Percentiles rank a stretch among this genome's conserved stretches.
These are phyloP conservation scores for Coregonus clupeaformis DNA, from an alignment of 2,113 vertebrate genomes.

Conservation along the genomic window DNA sequence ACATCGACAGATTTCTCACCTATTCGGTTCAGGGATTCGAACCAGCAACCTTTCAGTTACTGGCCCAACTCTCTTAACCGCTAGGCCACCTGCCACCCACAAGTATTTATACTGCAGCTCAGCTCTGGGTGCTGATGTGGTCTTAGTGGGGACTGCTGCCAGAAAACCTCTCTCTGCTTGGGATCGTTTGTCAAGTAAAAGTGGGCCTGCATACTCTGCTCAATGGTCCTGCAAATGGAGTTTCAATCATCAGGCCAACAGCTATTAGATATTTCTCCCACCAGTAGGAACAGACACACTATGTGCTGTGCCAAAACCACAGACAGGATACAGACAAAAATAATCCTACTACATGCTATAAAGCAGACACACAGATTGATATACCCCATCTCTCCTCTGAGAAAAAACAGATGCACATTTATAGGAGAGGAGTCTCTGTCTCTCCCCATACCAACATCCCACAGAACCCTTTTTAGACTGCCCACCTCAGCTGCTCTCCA, in stretches of 20 bases:
- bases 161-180: no score
- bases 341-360: background rate
- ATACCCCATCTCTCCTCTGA: background rate
- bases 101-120: constrained; percentile 37
- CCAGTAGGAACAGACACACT: background rate
- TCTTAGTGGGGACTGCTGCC: background rate
- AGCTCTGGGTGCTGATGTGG: constrained; percentile 21
- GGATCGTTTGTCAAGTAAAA: no score
- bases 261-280: constrained; percentile 3
- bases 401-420: background rate
- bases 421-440: constrained; percentile 5
- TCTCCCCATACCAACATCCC: constrained; percentile 15
- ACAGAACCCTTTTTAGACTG: constrained; percentile 34
- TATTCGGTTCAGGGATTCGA: no score
- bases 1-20: no score
- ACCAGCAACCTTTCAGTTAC: no score
- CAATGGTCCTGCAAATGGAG: background rate
- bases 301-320: background rate
- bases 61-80: no score
- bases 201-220: no score
- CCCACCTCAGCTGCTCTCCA: constrained; percentile 17
- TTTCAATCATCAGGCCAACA: constrained; percentile 10
- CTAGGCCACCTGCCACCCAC: background rate
- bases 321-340: constrained; percentile 3
- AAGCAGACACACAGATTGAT: background rate